Conservation (phyloP, 1,140 invertebrate species). For the Stegodyphus dumicola region DNA sequence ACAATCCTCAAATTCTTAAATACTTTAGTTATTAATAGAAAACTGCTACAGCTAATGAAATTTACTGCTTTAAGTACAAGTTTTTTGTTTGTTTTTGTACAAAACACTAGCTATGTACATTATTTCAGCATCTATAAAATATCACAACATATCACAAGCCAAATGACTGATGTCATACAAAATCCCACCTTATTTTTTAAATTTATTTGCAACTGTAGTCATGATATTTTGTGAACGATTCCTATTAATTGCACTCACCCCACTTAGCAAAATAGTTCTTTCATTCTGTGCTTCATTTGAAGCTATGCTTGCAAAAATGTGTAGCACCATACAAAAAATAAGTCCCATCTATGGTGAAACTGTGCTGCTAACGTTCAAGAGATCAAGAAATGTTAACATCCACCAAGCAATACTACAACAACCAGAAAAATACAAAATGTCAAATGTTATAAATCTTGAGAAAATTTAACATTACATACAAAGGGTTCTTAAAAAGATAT, state of each 20-base stretch:
- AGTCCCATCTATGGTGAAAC: conserved; percentile 42
- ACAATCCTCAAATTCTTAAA: conserved; percentile 3
- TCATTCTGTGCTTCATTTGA: conserved; percentile 49
- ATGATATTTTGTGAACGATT: conserved; percentile 60
- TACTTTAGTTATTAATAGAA: conserved; percentile 7
- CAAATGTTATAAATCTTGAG: conserved; percentile 59
- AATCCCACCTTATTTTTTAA: neutral
- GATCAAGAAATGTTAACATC: conserved; percentile 58
- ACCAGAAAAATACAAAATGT: conserved; percentile 61
- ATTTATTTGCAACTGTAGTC: conserved; percentile 4
- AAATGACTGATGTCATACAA: conserved; percentile 48
- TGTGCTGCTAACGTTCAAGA: conserved; percentile 53
- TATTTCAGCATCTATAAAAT: conserved; percentile 50
- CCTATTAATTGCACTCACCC: conserved; percentile 57
- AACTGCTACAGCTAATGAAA: conserved; percentile 23
- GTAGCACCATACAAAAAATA: conserved; percentile 61
- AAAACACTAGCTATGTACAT: conserved; percentile 52
- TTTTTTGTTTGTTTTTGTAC: conserved; percentile 39
- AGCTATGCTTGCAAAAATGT: conserved; percentile 59
- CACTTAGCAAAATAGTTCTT: conserved; percentile 59
- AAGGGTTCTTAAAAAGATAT: conserved; percentile 60
- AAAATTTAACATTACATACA: conserved; percentile 61
- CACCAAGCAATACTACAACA: conserved; percentile 61
- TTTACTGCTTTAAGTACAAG: conserved; percentile 1
- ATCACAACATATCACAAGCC: conserved; percentile 62